Percentiles rank a stretch among this genome's conserved stretches.
phyloP scores from a whole-genome alignment of 2,797 vertebrate genomes.

The Lepus townsendii region DNA sequence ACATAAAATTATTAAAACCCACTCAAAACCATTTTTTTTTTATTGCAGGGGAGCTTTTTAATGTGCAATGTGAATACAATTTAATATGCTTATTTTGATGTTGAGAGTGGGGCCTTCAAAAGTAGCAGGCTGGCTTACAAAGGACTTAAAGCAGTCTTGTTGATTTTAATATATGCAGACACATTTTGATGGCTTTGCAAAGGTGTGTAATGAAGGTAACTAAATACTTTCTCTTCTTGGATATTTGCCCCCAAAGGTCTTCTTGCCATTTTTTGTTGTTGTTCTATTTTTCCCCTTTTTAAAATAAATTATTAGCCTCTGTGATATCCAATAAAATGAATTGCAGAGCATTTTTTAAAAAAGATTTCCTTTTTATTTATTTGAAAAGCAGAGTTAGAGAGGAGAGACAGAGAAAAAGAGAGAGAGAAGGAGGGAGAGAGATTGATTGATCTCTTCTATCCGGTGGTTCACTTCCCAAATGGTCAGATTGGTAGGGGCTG shows the following conservation, averaged over 20 bases:
- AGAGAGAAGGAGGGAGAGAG: no score
- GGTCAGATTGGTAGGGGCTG: no score
- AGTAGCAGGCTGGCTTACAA: not conserved
- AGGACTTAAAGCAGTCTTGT: not conserved
- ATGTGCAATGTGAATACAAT: conserved; percentile 1
- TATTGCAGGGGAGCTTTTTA: not conserved
- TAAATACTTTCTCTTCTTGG: conserved; percentile 1
- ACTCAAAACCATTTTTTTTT: not conserved
- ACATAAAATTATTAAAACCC: conserved; percentile 24
- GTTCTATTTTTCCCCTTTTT: not conserved
- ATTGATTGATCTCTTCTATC: no score
- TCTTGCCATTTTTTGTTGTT: not conserved
- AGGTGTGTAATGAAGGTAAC: not conserved
- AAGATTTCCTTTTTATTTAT: no score
- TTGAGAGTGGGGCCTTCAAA: not conserved
- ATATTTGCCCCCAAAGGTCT: conserved; percentile 15
- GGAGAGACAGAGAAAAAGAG: no score
- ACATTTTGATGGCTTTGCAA: conserved; percentile 20
- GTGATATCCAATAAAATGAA: not conserved
- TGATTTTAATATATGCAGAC: not conserved
- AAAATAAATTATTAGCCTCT: conserved; percentile 29
- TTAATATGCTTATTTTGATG: conserved; percentile 52
- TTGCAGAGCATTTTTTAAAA: not conserved
- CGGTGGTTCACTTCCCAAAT: no score
- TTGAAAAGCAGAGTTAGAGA: no score